Evolutionary conservation across 2,113 vertebrate genomes (phyloP).

Genomic region (Myodes glareolus): DNA sequence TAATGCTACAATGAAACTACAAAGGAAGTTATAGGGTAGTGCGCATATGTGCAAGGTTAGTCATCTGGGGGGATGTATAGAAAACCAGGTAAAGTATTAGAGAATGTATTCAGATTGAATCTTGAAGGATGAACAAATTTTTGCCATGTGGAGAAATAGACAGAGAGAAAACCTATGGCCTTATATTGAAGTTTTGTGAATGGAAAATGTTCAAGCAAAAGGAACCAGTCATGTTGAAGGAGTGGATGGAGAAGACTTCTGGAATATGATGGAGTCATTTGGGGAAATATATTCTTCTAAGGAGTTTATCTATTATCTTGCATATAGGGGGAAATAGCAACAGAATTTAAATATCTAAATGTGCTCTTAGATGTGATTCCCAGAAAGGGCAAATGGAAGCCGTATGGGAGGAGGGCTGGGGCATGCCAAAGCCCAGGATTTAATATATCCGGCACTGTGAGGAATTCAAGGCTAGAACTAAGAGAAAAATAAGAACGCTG

Average conservation of each 20-base stretch:
- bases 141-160: not conserved
- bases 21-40: not conserved
- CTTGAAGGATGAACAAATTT: constrained; percentile 12
- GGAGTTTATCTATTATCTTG: constrained; percentile 2
- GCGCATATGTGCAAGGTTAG: not conserved
- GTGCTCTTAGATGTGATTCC: not conserved
- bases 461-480: constrained; percentile 8
- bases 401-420: not conserved
- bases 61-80: not conserved
- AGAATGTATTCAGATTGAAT: constrained; percentile 15
- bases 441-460: not conserved
- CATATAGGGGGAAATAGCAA: not conserved
- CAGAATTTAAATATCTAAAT: not conserved
- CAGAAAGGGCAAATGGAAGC: not conserved
- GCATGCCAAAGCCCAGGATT: not conserved
- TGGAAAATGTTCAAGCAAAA: not conserved
- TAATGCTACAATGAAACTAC: not conserved
- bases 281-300: not conserved
- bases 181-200: not conserved
- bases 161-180: not conserved
- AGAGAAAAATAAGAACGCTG: not conserved
- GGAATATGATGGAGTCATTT: not conserved
- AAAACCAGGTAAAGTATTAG: not conserved
- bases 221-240: not conserved
- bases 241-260: not conserved